Evolutionary conservation across 1,140 invertebrate species (phyloP).

Genomic region (Saccostrea echinata): DNA sequence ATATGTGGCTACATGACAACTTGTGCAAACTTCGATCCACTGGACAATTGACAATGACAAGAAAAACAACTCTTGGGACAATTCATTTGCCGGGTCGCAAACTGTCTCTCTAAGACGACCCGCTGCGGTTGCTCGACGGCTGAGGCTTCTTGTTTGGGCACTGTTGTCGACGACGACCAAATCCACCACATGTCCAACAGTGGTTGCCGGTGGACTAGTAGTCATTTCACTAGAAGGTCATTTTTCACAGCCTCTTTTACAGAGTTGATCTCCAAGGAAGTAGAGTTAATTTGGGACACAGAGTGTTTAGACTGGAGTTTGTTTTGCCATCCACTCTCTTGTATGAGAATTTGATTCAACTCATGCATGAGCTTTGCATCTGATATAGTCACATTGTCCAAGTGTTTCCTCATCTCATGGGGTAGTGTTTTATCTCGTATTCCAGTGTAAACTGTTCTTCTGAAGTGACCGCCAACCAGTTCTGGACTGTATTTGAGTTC

Average conservation of each 20-base stretch:
- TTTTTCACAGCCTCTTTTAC: background rate
- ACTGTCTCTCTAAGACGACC: no score
- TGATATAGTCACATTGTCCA: background rate
- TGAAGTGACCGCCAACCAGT: conserved; percentile 5
- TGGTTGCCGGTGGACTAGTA: background rate
- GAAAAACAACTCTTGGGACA: no score
- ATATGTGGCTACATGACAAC: no score
- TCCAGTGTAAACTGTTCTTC: conserved; percentile 3
- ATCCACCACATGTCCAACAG: conserved; percentile 44
- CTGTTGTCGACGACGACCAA: no score
- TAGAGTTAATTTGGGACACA: no score
- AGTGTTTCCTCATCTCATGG: background rate
- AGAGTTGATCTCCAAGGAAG: no score
- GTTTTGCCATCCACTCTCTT: conserved; percentile 14
- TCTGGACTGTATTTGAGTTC: conserved; percentile 1
- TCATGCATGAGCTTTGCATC: background rate
- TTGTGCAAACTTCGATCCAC: no score
- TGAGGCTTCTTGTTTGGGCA: background rate
- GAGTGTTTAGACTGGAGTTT: background rate
- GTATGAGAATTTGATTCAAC: background rate
- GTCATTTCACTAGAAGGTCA: background rate
- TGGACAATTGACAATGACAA: no score
- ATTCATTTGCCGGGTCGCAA: no score
- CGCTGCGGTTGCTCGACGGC: background rate
- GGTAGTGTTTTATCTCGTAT: background rate